Evolutionary conservation across 2,113 vertebrate species (phyloP).

Genomic region (Glaucomys volans): DNA sequence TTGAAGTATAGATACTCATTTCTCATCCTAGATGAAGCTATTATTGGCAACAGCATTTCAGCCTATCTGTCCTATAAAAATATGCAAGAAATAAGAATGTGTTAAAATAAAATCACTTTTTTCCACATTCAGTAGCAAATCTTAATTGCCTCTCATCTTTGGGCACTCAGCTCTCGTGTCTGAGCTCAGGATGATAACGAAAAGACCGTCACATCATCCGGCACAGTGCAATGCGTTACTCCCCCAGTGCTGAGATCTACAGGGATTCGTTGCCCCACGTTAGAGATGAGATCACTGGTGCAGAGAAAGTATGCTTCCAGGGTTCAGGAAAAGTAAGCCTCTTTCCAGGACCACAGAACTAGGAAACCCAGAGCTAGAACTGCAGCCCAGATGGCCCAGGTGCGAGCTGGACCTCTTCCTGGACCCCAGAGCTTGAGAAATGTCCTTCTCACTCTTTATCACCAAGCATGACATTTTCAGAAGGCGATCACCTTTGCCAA

Average conservation of each 20-base stretch:
- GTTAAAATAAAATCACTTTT: slow-evolving; percentile 22
- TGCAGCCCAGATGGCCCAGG: neutral
- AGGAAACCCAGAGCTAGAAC: neutral
- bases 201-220: neutral
- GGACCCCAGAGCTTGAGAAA: neutral
- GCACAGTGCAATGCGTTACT: neutral
- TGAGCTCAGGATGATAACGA: slow-evolving; percentile 36
- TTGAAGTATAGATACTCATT: neutral
- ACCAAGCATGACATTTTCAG: neutral
- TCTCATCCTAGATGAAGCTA: neutral
- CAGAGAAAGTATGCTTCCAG: neutral
- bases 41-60: neutral
- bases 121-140: neutral
- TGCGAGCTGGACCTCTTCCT: neutral
- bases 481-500: neutral
- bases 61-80: slow-evolving; percentile 40
- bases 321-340: neutral
- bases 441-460: neutral
- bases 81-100: neutral
- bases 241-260: neutral
- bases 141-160: slow-evolving; percentile 51
- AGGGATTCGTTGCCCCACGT: neutral
- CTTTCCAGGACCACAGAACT: neutral
- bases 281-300: slow-evolving; percentile 10
- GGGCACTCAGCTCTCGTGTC: neutral